These are phyloP conservation scores for Glandiceps talaboti DNA, from an alignment of 53 echinoderm and acorn worm genomes.

Conservation along the genomic window DNA sequence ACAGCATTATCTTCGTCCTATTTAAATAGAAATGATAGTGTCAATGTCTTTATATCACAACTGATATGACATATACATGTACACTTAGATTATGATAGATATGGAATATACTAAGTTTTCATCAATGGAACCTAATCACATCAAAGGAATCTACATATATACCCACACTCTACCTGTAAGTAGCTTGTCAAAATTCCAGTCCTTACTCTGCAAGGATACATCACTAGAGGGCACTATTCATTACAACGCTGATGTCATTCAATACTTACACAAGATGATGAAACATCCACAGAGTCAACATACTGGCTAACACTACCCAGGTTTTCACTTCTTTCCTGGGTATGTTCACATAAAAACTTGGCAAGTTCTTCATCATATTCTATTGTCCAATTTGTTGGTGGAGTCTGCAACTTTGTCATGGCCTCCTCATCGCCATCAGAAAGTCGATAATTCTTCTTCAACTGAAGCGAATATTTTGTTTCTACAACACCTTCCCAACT, in stretches of 20 bases:
- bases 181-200: too few relatives aligned
- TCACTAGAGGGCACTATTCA: too few relatives aligned
- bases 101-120: too few relatives aligned
- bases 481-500: slow-evolving; percentile 92
- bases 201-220: too few relatives aligned
- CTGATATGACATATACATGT: too few relatives aligned
- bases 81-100: too few relatives aligned
- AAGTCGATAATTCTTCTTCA: slow-evolving; percentile 28
- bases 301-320: slow-evolving; percentile 90
- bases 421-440: slow-evolving; percentile 44
- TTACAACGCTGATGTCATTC: too few relatives aligned
- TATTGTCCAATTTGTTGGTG: slow-evolving; percentile 67
- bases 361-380: slow-evolving; percentile 93
- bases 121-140: too few relatives aligned
- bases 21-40: too few relatives aligned
- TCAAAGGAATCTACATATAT: too few relatives aligned
- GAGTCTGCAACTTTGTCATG: slow-evolving; percentile 18
- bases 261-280: slow-evolving; percentile 65
- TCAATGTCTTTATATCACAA: too few relatives aligned
- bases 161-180: too few relatives aligned
- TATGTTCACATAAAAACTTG: slow-evolving; percentile 72
- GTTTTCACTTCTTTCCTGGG: slow-evolving; percentile 61
- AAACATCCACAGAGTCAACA: slow-evolving; percentile 84
- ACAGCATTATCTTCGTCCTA: slow-evolving; percentile 86
- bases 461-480: slow-evolving; percentile 41